phyloP scores from a whole-genome alignment of 1,140 invertebrate species.

The Zelostemma sp. region DNA sequence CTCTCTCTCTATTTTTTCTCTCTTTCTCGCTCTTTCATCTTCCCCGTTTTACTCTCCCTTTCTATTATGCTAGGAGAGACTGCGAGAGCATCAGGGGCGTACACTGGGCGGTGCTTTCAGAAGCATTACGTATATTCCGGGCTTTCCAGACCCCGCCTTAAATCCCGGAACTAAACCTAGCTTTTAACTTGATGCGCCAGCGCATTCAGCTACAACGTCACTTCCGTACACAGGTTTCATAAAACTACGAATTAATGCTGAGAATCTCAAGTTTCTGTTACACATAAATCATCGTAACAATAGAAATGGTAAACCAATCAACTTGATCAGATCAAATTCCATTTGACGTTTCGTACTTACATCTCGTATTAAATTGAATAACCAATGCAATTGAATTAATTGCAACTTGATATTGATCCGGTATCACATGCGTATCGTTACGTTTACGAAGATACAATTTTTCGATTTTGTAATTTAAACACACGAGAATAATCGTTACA shows the following conservation, averaged over 20 bases:
- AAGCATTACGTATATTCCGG: slow-evolving; percentile 23
- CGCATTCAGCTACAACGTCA: slow-evolving; percentile 11
- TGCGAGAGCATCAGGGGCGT: slow-evolving; percentile 43
- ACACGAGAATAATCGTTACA: too few species aligned
- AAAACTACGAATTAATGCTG: slow-evolving; percentile 19
- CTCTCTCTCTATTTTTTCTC: slow-evolving; percentile 14
- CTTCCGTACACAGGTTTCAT: slow-evolving; percentile 19
- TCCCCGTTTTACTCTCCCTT: background rate
- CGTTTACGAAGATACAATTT: too few species aligned
- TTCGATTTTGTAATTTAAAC: too few species aligned
- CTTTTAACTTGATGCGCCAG: slow-evolving; percentile 21
- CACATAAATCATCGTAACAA: too few species aligned
- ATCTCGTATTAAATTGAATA: too few species aligned
- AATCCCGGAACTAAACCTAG: slow-evolving; percentile 35
- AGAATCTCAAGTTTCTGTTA: slow-evolving; percentile 11
- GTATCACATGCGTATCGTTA: too few species aligned
- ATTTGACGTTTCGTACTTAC: too few species aligned
- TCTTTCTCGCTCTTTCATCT: slow-evolving; percentile 8
- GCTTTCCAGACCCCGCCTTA: slow-evolving; percentile 54
- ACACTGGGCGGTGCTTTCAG: slow-evolving; percentile 49
- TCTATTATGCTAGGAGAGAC: slow-evolving; percentile 11
- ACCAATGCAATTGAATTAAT: too few species aligned
- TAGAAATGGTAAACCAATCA: too few species aligned
- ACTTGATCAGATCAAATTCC: too few species aligned
- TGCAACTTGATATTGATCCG: too few species aligned